Conservation (phyloP, 1,140 invertebrate genomes). For the Nomia melanderi region DNA sequence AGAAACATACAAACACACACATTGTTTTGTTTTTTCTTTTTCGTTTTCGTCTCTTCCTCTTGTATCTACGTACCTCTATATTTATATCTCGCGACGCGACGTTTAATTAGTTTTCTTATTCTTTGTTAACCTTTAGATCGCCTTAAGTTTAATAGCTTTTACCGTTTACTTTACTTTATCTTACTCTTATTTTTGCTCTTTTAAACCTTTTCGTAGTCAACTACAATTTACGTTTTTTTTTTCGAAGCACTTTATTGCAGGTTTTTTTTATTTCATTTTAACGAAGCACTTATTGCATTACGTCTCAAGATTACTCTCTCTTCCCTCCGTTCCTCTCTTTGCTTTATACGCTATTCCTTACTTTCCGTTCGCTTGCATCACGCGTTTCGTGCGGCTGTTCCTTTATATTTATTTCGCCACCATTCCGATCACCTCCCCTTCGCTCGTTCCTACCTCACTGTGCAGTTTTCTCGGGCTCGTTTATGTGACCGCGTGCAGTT, state of each 20-base stretch:
- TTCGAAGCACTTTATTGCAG: constrained; percentile 70
- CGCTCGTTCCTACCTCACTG: not conserved
- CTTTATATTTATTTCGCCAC: not conserved
- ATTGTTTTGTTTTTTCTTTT: constrained; percentile 54
- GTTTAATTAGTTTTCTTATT: constrained; percentile 21
- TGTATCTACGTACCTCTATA: constrained; percentile 44
- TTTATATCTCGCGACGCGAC: constrained; percentile 44
- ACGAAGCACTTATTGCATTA: constrained; percentile 71
- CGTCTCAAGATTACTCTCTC: constrained; percentile 30
- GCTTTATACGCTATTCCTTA: not conserved
- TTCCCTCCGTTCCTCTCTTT: constrained; percentile 2
- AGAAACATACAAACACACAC: constrained; percentile 77
- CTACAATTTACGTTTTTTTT: constrained; percentile 51
- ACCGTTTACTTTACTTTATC: too few species aligned
- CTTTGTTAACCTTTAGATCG: constrained; percentile 28
- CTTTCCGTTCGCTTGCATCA: not conserved
- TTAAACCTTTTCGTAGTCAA: constrained; percentile 52
- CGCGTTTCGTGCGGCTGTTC: constrained; percentile 15
- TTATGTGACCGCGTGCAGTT: not conserved
- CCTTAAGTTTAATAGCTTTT: constrained; percentile 40
- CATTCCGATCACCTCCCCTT: not conserved
- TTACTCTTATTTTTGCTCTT: constrained; percentile 22
- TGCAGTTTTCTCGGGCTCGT: not conserved
- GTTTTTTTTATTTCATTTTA: constrained; percentile 59
- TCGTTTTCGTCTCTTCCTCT: not conserved